Evolutionary conservation across 2,113 vertebrate genomes (phyloP), one percentile per base, ranked within the genome.

Genomic region (Nanorana parkeri): DNA sequence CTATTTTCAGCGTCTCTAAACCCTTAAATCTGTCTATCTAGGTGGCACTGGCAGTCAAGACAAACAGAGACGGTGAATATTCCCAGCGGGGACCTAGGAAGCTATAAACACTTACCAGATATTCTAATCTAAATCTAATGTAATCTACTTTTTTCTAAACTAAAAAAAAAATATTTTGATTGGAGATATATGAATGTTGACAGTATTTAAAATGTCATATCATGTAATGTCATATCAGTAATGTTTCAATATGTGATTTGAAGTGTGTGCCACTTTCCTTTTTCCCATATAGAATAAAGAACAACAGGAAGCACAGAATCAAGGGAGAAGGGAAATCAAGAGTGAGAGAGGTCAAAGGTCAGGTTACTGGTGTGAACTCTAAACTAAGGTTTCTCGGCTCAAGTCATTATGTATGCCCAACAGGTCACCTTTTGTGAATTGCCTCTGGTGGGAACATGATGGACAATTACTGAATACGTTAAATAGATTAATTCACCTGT

Each of bases 381-480:
- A 74, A 74, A 60, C 54, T 74, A 74, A 60, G 56, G 71, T 74
- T 74, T 74, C 51, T 74, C 71, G 36, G 32, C 71, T 74, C 5
- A 1, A 36, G 52, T 74, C 54, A 74, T 74, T 74, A 36, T 58
- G 58, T n/a, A 8, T 58, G 51, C 54, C 54, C 71, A 36, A 74
- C 20, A 60, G 71, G 71, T 74, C 71, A 74, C 56, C 28, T 23
- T 74, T 15, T n/a, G 36, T 21, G 51, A 28, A n/a, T 73, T 58
- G 29, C 21, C 67, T 69, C 17, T 69, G n/a, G 67, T 69, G 67
- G 67, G 67, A 69, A 51, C 36, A 69, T 51, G n/a, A n/a, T n/a
- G n/a, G n/a, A n/a, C n/a, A n/a, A n/a, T 69, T 69, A 52, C 41
- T 51, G n/a, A 69, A n/a, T 41, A 69, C 47, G 51, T 51, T 24